Conservation (phyloP, 2,113 vertebrate genomes). For the Poeciliopsis retropinna region DNA sequence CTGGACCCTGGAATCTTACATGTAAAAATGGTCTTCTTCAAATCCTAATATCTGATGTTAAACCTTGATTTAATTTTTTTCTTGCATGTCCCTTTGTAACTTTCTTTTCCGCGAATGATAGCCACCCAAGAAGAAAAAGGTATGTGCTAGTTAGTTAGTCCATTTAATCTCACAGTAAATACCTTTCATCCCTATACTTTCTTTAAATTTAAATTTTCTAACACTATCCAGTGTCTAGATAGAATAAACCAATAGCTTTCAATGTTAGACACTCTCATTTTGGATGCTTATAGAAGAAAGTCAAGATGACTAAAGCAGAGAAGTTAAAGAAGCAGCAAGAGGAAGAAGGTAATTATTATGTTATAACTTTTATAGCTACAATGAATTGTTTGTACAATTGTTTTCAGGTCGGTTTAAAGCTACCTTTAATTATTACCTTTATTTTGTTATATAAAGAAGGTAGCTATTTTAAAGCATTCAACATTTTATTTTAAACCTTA, state of each 20-base stretch:
- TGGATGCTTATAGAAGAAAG: background rate
- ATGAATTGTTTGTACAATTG: no score
- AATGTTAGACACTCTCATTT: background rate
- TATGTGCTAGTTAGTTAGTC: background rate
- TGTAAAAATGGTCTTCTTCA: background rate
- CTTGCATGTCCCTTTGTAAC: background rate
- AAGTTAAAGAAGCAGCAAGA: background rate
- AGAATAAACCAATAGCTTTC: background rate
- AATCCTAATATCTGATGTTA: background rate
- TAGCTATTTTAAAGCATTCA: background rate
- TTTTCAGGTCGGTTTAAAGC: no score
- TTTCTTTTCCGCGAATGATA: background rate
- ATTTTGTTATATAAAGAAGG: no score
- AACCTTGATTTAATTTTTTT: background rate
- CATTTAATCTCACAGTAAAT: background rate
- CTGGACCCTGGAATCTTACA: background rate
- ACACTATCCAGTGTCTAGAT: background rate
- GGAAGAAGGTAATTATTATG: background rate
- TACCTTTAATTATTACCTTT: no score
- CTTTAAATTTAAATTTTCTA: background rate
- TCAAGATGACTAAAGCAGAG: background rate
- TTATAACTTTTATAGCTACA: background rate
- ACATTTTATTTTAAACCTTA: background rate
- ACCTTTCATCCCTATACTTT: background rate
- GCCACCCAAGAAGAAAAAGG: background rate